phyloP scores from a whole-genome alignment of 2,888 invertebrate genomes.

The Carpatolechia fugitivella region DNA sequence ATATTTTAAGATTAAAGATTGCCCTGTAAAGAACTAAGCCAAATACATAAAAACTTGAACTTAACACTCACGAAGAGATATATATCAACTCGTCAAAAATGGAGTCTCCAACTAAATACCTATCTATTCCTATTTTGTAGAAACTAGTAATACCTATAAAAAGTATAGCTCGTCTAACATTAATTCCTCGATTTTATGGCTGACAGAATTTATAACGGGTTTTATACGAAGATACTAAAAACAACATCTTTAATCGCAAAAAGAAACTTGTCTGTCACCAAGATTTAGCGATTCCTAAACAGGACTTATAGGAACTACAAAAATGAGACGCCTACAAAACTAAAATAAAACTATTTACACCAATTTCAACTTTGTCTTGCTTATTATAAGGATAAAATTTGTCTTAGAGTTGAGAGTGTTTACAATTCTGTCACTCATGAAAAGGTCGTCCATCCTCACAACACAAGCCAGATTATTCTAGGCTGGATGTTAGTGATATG shows the following conservation, averaged over 20 bases:
- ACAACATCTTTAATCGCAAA: not conserved
- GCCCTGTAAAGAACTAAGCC: too few species aligned
- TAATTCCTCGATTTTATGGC: too few species aligned
- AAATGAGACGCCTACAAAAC: conserved; percentile 7
- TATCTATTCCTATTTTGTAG: too few species aligned
- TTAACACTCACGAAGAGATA: too few species aligned
- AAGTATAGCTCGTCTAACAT: too few species aligned
- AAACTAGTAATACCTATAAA: too few species aligned
- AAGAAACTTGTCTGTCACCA: conserved; percentile 9
- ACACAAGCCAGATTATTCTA: not conserved
- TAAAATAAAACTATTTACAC: not conserved
- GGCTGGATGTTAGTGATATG: not conserved
- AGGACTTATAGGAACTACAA: not conserved
- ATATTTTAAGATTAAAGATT: too few species aligned
- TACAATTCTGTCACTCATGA: not conserved
- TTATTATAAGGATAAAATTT: not conserved
- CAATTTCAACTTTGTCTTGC: not conserved
- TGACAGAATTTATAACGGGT: too few species aligned
- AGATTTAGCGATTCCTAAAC: not conserved
- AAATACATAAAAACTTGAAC: too few species aligned
- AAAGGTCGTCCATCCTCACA: not conserved
- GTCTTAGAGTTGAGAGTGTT: not conserved
- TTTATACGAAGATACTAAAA: not conserved
- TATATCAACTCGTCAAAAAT: too few species aligned
- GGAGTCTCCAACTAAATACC: too few species aligned